These are phyloP conservation scores for Pipra filicauda DNA, from an alignment of 2,113 vertebrate genomes.

Conservation along the genomic window DNA sequence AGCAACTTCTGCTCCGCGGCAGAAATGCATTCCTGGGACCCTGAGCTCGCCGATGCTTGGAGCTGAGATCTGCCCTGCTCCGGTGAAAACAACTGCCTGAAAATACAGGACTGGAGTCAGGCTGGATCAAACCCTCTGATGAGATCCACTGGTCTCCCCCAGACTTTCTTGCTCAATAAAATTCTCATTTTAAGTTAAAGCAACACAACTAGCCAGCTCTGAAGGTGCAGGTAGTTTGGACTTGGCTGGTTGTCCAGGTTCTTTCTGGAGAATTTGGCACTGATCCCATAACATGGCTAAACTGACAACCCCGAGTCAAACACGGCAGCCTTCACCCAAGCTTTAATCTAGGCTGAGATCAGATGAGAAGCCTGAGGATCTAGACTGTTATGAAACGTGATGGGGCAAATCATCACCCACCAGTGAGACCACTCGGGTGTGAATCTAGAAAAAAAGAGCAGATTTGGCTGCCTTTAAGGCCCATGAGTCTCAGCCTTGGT, in stretches of 20 bases:
- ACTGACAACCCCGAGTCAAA: not conserved
- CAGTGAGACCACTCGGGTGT: not conserved
- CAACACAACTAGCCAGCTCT: not conserved
- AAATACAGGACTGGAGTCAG: not conserved
- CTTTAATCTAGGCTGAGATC: not conserved
- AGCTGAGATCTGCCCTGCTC: not conserved
- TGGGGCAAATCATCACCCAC: not conserved
- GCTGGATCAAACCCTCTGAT: not conserved
- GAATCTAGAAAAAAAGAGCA: not conserved
- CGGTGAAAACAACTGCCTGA: not conserved
- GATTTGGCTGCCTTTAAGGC: not conserved
- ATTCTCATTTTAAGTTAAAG: not conserved
- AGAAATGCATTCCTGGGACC: conserved; percentile 54
- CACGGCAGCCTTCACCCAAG: not conserved
- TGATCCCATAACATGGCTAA: not conserved
- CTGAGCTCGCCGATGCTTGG: not conserved
- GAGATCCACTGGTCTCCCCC: not conserved
- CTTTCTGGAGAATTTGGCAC: not conserved
- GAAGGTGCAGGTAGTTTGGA: not conserved
- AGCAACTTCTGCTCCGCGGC: not conserved
- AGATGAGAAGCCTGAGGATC: not conserved
- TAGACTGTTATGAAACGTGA: not conserved
- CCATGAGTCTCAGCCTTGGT: not conserved
- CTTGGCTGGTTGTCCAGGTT: not conserved
- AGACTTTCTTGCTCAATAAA: not conserved